Conservation (phyloP, 2,888 invertebrate genomes). For the Platycheirus rosarum region DNA sequence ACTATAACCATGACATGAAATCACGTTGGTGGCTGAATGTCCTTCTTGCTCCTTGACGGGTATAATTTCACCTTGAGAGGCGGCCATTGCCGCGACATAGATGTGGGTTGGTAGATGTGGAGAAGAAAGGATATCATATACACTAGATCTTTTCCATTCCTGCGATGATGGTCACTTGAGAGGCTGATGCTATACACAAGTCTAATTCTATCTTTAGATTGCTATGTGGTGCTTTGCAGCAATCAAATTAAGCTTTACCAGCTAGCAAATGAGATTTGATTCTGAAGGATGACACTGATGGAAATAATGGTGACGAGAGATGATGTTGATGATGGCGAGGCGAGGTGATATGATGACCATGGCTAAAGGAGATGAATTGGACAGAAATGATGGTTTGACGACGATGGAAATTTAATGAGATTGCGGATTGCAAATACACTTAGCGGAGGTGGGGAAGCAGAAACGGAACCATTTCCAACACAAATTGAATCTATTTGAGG, state of each 20-base stretch:
- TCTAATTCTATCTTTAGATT: constrained; percentile 2
- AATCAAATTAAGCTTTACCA: constrained; percentile 51
- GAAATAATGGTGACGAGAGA: constrained; percentile 15
- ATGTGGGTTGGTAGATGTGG: background rate
- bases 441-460: background rate
- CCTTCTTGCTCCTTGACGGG: constrained; percentile 2
- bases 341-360: constrained; percentile 8
- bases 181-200: constrained; percentile 6
- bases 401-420: constrained; percentile 16
- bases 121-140: constrained; percentile 40
- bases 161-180: constrained; percentile 54
- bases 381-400: constrained; percentile 6
- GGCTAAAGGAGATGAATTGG: background rate
- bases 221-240: constrained; percentile 9
- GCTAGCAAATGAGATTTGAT: constrained; percentile 54
- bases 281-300: constrained; percentile 47
- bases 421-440: constrained; percentile 25
- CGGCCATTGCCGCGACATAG: constrained; percentile 8
- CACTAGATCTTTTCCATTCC: constrained; percentile 17
- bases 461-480: constrained; percentile 21
- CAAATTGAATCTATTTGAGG: constrained; percentile 30
- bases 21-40: constrained; percentile 10
- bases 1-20: constrained; percentile 59
- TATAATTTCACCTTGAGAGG: constrained; percentile 30
- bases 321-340: constrained; percentile 33